phyloP scores from a whole-genome alignment of 2,888 invertebrate species.

The Acrocera orbiculus region DNA sequence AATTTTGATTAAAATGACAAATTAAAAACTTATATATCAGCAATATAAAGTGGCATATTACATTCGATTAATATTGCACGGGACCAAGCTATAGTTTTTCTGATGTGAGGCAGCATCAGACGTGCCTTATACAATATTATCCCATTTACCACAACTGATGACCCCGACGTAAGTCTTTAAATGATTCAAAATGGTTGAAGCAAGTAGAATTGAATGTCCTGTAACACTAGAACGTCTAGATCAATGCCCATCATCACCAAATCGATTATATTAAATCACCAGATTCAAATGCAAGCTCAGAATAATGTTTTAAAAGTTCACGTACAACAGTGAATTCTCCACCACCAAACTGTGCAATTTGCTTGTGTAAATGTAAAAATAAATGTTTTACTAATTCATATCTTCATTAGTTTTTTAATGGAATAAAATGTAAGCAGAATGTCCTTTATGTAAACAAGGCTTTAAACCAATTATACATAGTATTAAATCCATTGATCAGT shows the following conservation, averaged over 20 bases:
- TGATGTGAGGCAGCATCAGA: no score
- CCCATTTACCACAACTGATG: no score
- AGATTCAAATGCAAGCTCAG: conserved; percentile 32
- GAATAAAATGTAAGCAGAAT: conserved; percentile 84
- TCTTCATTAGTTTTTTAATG: conserved; percentile 85
- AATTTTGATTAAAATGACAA: no score
- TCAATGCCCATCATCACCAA: conserved; percentile 14
- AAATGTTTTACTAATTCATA: conserved; percentile 87
- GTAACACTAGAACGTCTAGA: conserved; percentile 13
- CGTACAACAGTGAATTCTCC: conserved; percentile 42
- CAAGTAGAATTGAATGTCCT: no score
- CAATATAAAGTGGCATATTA: no score
- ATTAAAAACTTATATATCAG: no score
- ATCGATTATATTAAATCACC: conserved; percentile 10
- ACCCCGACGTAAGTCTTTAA: no score
- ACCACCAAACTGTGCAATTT: conserved; percentile 83
- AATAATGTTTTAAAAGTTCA: conserved; percentile 34
- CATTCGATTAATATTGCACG: no score
- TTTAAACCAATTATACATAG: conserved; percentile 87
- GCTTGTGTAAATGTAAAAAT: conserved; percentile 68
- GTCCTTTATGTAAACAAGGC: conserved; percentile 83
- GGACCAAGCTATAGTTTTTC: no score
- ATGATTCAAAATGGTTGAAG: no score
- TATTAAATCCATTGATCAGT: conserved; percentile 70
- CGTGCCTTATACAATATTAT: no score